A percentile compares a stretch with the other conserved stretches of the same genome.
phyloP scores from a whole-genome alignment of 2,797 vertebrate species.

The Anabas testudineus region DNA sequence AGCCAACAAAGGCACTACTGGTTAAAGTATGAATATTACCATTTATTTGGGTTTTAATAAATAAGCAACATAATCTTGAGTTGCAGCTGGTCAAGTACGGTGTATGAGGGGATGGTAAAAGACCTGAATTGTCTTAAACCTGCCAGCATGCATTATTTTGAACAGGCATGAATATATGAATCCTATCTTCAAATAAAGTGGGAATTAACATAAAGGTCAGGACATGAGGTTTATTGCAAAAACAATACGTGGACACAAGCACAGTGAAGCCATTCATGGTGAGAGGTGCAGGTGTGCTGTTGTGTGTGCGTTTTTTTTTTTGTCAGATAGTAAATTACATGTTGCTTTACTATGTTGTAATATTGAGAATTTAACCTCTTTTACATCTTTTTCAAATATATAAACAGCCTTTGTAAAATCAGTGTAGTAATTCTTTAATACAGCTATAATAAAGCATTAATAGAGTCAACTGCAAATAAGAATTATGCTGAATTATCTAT shows the following conservation, averaged over 20 bases:
- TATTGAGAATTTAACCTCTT: no score
- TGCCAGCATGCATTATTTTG: slow-evolving; percentile 3
- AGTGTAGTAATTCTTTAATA: not conserved
- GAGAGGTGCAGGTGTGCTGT: not conserved
- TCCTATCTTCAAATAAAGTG: not conserved
- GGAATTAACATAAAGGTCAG: slow-evolving; percentile 1
- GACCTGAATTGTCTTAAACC: slow-evolving; percentile 9
- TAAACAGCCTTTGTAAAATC: slow-evolving; percentile 17
- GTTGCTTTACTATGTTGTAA: not conserved
- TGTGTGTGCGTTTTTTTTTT: no score
- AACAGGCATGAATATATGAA: not conserved
- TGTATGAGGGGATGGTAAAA: slow-evolving; percentile 16
- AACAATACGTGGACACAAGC: not conserved
- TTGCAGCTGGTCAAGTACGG: not conserved
- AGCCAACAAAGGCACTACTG: not conserved
- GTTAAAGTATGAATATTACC: not conserved
- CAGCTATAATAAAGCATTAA: not conserved
- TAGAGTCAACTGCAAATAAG: slow-evolving; percentile 2
- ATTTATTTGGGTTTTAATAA: not conserved
- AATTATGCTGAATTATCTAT: not conserved
- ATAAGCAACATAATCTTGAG: slow-evolving; percentile 3
- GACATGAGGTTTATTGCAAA: not conserved
- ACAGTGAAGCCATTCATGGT: not conserved
- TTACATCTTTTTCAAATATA: not conserved
- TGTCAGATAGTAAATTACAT: not conserved